Evolutionary conservation across 2,797 vertebrate genomes (phyloP).

Genomic region (Alcedo atthis): DNA sequence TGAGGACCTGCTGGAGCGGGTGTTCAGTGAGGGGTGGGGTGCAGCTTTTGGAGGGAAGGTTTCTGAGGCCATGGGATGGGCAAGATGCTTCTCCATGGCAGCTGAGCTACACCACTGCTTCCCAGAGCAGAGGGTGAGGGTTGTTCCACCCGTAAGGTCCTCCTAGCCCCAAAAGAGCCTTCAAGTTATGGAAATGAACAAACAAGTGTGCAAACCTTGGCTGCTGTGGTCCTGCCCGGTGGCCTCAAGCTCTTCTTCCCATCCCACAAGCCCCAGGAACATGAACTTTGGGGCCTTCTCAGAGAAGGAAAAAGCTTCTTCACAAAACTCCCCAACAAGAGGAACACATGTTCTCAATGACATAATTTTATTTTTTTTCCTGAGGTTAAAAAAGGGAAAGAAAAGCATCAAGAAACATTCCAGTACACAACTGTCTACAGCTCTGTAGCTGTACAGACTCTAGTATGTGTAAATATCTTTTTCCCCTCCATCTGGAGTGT

Average conservation of each 20-base stretch:
- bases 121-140: neutral
- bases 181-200: neutral
- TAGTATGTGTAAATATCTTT: neutral
- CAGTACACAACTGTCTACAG: constrained; percentile 27
- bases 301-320: neutral
- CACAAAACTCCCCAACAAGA: neutral
- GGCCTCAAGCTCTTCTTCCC: neutral
- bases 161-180: neutral
- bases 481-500: neutral
- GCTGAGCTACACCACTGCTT: neutral
- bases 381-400: constrained; percentile 64
- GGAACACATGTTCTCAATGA: neutral
- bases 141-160: neutral
- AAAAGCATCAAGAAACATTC: constrained; percentile 56
- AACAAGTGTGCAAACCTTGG: neutral
- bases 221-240: accelerated
- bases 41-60: neutral
- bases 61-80: neutral
- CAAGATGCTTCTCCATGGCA: neutral
- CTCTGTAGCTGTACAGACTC: constrained; percentile 8
- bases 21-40: neutral
- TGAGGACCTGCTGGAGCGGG: neutral
- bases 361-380: constrained; percentile 70
- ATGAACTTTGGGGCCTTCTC: neutral
- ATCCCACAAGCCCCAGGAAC: neutral